Evolutionary conservation across 1,140 invertebrate species (phyloP).

Genomic region (Phocides pigmalion): DNA sequence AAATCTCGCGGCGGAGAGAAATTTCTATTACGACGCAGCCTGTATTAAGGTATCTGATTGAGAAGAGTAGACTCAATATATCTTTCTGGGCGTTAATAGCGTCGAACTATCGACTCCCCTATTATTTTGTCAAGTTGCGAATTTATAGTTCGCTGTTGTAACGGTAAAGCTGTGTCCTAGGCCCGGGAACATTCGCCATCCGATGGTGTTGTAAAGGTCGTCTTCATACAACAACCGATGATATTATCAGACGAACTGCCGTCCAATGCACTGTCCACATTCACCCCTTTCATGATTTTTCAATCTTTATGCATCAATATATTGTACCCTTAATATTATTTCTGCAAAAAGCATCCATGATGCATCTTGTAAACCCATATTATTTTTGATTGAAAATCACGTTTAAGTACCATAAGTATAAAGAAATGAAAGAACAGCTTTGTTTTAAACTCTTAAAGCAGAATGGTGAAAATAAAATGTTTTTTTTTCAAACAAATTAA

Average conservation of each 20-base stretch:
- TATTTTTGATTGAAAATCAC: no score
- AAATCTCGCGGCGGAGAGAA: constrained; percentile 51
- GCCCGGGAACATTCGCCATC: constrained; percentile 52
- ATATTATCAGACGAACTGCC: constrained; percentile 26
- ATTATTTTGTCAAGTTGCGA: constrained; percentile 80
- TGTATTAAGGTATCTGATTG: constrained; percentile 80
- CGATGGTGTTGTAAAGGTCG: constrained; percentile 61
- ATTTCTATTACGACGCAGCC: constrained; percentile 65
- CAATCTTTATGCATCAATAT: not conserved
- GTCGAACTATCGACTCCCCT: constrained; percentile 69
- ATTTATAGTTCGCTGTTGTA: constrained; percentile 74
- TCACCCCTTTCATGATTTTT: not conserved
- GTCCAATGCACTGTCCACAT: not conserved
- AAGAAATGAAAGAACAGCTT: no score
- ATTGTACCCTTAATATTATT: no score
- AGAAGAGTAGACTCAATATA: constrained; percentile 75
- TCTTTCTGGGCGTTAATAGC: constrained; percentile 79
- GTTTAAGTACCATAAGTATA: no score
- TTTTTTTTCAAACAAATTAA: no score
- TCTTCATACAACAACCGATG: constrained; percentile 33
- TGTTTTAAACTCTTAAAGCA: no score
- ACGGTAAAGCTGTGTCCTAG: constrained; percentile 63
- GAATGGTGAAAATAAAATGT: no score
- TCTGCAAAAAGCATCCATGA: no score
- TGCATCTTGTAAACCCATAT: no score